Percentiles rank a stretch among this genome's conserved stretches.
Conservation (phyloP, 2,797 vertebrate genomes). For the Phrynocephalus forsythii region DNA sequence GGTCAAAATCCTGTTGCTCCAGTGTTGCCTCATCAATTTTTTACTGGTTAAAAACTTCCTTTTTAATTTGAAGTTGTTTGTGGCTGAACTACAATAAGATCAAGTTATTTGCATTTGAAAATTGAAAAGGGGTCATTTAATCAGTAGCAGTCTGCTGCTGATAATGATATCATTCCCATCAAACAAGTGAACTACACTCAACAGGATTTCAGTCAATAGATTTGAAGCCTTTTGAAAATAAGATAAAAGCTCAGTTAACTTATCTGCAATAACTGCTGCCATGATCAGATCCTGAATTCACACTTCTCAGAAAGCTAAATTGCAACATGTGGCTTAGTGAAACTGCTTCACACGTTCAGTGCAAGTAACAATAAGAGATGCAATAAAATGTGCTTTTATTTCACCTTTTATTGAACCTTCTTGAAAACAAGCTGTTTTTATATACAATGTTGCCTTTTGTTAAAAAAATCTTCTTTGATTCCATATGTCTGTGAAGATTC, state of each 20-base stretch:
- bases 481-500: too few relatives aligned
- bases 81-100: too few relatives aligned
- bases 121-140: too few relatives aligned
- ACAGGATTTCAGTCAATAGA: neutral
- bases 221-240: neutral
- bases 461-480: constrained; percentile 22
- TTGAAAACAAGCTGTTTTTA: constrained; percentile 69
- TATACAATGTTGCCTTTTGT: constrained; percentile 57
- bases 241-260: neutral
- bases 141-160: too few relatives aligned
- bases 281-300: neutral
- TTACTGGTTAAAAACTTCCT: too few relatives aligned
- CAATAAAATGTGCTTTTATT: constrained; percentile 67
- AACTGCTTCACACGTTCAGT: constrained; percentile 73
- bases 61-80: too few relatives aligned
- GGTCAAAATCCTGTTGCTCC: too few relatives aligned
- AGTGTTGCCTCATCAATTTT: too few relatives aligned
- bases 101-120: too few relatives aligned
- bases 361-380: constrained; percentile 74
- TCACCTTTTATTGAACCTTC: constrained; percentile 74
- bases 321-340: constrained; percentile 67
- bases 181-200: too few relatives aligned
- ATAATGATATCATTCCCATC: too few relatives aligned
- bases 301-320: constrained; percentile 20
- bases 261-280: neutral